These are phyloP conservation scores for Andrena chrysosceles DNA, from an alignment of 2,888 invertebrate genomes.

Conservation along the genomic window DNA sequence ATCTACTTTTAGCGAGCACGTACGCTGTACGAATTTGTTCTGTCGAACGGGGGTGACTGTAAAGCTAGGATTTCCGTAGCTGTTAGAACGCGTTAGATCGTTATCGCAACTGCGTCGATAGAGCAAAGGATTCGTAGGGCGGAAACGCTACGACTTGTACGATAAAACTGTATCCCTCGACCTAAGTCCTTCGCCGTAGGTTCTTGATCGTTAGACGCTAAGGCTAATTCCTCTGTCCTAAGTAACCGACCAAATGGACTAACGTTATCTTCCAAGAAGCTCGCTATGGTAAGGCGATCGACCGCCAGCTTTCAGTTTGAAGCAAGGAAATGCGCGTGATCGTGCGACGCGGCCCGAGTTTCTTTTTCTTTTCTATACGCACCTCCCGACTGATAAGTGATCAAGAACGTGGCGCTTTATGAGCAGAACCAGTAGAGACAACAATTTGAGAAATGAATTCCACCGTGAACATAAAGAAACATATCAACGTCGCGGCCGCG, in stretches of 20 bases:
- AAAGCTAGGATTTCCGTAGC: constrained; percentile 8
- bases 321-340: background rate
- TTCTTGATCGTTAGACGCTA: constrained; percentile 57
- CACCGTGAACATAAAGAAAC: background rate
- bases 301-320: background rate
- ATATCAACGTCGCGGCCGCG: background rate
- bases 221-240: constrained; percentile 48
- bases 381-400: too few species aligned
- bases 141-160: background rate
- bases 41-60: background rate
- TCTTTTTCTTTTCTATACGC: background rate
- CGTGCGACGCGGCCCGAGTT: background rate
- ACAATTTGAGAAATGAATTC: background rate
- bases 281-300: constrained; percentile 2
- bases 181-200: constrained; percentile 50
- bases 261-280: constrained; percentile 41
- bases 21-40: constrained; percentile 2
- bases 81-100: constrained; percentile 13
- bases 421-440: too few species aligned
- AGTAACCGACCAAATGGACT: constrained; percentile 43
- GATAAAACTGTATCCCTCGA: constrained; percentile 34
- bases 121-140: constrained; percentile 16
- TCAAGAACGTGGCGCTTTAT: too few species aligned
- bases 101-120: constrained; percentile 12
- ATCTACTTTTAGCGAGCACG: constrained; percentile 8